phyloP scores from a whole-genome alignment of 2,797 vertebrate genomes.

The Mormyrus hasselquistii region DNA sequence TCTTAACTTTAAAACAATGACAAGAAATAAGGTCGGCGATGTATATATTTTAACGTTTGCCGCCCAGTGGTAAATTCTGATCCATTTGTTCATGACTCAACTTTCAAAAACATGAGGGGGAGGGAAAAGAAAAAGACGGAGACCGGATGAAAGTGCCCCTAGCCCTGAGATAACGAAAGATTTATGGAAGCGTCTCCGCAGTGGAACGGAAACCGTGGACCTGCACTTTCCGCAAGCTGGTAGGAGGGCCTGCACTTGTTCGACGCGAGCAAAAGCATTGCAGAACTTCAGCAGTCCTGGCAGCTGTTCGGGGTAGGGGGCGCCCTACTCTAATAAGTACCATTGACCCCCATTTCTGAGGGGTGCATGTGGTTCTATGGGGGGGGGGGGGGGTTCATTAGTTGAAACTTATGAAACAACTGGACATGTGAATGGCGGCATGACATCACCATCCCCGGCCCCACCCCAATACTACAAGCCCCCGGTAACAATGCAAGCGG shows the following conservation, averaged over 20 bases:
- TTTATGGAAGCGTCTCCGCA: conserved; percentile 22
- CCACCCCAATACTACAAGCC: neutral
- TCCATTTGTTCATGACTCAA: neutral
- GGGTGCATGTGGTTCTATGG: neutral
- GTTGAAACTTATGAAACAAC: neutral
- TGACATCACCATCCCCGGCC: neutral
- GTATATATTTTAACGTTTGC: neutral
- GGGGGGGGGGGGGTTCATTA: neutral
- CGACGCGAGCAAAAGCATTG: conserved; percentile 14
- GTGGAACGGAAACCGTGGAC: conserved; percentile 61
- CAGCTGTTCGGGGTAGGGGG: neutral
- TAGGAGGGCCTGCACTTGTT: conserved; percentile 43
- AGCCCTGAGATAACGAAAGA: conserved; percentile 22
- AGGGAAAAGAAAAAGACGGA: neutral
- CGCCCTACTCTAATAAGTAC: neutral
- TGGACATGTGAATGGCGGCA: neutral
- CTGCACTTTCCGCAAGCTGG: conserved; percentile 61
- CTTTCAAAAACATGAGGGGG: neutral
- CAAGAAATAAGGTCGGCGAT: neutral
- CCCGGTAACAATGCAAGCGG: neutral
- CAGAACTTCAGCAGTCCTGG: neutral
- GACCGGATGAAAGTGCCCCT: conserved; percentile 16
- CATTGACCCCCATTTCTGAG: neutral
- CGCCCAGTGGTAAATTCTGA: neutral
- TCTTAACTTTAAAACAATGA: neutral